Evolutionary conservation across 2,113 vertebrate genomes (phyloP).

Genomic region (Felis chaus): DNA sequence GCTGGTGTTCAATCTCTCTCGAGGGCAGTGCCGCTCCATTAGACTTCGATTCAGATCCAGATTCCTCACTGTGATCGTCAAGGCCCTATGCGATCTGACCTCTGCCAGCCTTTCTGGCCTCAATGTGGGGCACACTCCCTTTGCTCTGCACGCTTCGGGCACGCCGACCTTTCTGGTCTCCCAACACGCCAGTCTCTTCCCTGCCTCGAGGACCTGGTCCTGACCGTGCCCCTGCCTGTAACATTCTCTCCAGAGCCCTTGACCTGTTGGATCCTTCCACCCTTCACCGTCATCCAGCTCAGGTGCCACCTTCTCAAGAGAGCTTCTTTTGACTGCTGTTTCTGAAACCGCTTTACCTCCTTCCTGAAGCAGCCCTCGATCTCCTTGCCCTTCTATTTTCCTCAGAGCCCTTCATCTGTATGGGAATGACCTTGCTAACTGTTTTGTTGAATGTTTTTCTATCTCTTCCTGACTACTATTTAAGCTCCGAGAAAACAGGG

Average conservation of each 20-base stretch:
- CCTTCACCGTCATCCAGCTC: neutral
- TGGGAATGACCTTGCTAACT: neutral
- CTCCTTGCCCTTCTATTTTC: neutral
- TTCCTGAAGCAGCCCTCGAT: neutral
- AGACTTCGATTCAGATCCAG: neutral
- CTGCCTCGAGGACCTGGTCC: neutral
- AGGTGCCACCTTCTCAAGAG: neutral
- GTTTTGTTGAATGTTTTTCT: neutral
- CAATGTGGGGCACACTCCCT: neutral
- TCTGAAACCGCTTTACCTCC: neutral
- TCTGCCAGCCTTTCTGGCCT: neutral
- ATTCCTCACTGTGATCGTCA: neutral
- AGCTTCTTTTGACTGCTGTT: neutral
- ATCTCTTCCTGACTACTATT: neutral
- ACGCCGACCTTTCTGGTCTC: neutral
- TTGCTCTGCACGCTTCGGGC: neutral
- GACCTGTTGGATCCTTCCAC: neutral
- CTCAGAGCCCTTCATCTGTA: neutral
- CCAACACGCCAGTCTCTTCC: neutral
- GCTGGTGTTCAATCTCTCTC: neutral
- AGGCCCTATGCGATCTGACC: neutral
- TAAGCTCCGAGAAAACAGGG: neutral
- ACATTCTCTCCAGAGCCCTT: neutral
- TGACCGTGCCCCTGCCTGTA: neutral
- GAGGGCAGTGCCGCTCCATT: accelerated